Conservation (phyloP, 2,888 invertebrate species). For the Scaptodrosophila latifasciaeformis region DNA sequence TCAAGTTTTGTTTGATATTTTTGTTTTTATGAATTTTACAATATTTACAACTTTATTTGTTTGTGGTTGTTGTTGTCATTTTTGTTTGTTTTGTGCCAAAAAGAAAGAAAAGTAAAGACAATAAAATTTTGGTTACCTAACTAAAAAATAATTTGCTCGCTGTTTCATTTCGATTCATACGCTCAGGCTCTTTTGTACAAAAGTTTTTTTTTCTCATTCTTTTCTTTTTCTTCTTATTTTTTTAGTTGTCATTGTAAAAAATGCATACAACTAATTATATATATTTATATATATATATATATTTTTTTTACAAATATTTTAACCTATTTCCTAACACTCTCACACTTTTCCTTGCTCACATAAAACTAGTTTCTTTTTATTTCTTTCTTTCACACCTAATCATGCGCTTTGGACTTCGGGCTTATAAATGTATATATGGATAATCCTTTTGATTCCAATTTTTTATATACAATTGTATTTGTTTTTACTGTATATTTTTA, state of each 20-base stretch:
- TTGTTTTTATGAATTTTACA: constrained; percentile 31
- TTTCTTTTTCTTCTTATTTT: too few relatives aligned
- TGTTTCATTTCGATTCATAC: constrained; percentile 22
- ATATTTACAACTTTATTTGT: constrained; percentile 23
- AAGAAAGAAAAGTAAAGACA: constrained; percentile 8
- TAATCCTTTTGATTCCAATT: constrained; percentile 7
- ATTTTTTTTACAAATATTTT: too few relatives aligned
- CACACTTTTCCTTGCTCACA: too few relatives aligned
- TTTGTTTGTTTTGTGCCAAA: constrained; percentile 27
- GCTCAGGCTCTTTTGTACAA: constrained; percentile 47
- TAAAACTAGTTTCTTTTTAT: too few relatives aligned
- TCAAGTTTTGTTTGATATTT: too few relatives aligned
- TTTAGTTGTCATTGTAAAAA: constrained; percentile 25
- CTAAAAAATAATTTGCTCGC: constrained; percentile 41
- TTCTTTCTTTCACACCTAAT: constrained; percentile 38
- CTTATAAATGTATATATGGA: constrained; percentile 40
- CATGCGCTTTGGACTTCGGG: constrained; percentile 64
- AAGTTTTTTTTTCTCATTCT: too few relatives aligned
- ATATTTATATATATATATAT: constrained; percentile 21
- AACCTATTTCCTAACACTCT: too few relatives aligned
- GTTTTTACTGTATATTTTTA: constrained; percentile 22
- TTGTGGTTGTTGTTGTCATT: constrained; percentile 7
- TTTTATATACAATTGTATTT: constrained; percentile 25
- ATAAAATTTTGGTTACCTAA: too few relatives aligned
- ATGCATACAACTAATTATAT: constrained; percentile 30